A percentile compares a stretch with the other conserved stretches of the same genome.
These are phyloP conservation scores for Leptobrachium ailaonicum DNA, from an alignment of 2,113 vertebrate genomes.

Conservation along the genomic window DNA sequence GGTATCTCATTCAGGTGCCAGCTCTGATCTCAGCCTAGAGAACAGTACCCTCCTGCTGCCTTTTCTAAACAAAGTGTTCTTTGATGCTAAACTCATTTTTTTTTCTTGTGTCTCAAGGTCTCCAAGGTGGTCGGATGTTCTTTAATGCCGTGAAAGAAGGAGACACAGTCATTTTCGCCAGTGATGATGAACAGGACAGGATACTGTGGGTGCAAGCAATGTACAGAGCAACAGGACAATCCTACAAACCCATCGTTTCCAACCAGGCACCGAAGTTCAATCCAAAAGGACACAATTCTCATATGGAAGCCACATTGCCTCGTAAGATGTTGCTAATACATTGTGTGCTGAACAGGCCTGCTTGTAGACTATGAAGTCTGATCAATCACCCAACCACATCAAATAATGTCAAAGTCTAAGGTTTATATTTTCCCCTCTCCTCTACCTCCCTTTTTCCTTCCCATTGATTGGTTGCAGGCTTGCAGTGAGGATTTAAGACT, in stretches of 20 bases:
- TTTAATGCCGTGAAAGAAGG: slow-evolving; percentile 95
- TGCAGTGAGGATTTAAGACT: too few relatives aligned
- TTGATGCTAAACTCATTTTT: neutral
- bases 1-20: too few relatives aligned
- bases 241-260: slow-evolving; percentile 87
- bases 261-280: slow-evolving; percentile 79
- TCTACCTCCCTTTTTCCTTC: too few relatives aligned
- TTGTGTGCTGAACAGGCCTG: neutral
- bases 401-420: too few relatives aligned
- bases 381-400: too few relatives aligned
- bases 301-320: slow-evolving; percentile 73
- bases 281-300: slow-evolving; percentile 73
- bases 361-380: too few relatives aligned
- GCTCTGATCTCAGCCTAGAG: too few relatives aligned
- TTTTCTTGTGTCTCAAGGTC: slow-evolving; percentile 66
- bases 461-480: too few relatives aligned
- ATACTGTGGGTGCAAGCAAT: slow-evolving; percentile 94
- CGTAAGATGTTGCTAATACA: slow-evolving; percentile 70
- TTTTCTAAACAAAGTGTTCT: too few relatives aligned
- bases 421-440: too few relatives aligned
- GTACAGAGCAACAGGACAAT: slow-evolving; percentile 95
- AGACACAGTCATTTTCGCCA: slow-evolving; percentile 88
- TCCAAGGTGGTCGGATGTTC: slow-evolving; percentile 87
- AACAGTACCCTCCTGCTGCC: too few relatives aligned
- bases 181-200: slow-evolving; percentile 90